A percentile compares a stretch with the other conserved stretches of the same genome.
These are phyloP conservation scores for Phytoseiulus persimilis DNA, from an alignment of 2,888 invertebrate genomes.

Conservation along the genomic window DNA sequence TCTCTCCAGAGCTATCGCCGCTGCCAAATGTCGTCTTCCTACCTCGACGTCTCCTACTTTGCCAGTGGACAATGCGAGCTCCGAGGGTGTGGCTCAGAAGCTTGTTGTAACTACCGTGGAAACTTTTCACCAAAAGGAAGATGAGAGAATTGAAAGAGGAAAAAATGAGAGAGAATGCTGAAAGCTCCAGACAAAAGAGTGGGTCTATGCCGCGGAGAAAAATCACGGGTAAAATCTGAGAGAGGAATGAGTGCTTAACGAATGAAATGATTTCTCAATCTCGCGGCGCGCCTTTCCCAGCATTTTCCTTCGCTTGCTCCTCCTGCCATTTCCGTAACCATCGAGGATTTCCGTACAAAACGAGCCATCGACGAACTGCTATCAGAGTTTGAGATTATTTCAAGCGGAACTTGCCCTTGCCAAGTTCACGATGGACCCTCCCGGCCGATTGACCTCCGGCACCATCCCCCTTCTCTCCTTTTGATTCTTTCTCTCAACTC, in stretches of 20 bases:
- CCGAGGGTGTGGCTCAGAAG: background rate
- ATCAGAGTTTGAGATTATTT: background rate
- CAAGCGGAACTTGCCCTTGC: background rate
- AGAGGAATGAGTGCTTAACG: background rate
- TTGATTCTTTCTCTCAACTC: background rate
- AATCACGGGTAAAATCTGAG: background rate
- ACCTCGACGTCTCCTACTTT: background rate
- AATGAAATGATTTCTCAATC: background rate
- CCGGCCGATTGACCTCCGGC: background rate
- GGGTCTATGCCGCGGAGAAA: background rate
- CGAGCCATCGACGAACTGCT: background rate
- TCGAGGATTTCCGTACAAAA: background rate
- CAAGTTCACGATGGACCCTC: background rate
- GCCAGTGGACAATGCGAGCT: background rate
- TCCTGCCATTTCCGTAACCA: background rate
- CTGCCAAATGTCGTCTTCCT: background rate
- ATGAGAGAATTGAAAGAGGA: background rate
- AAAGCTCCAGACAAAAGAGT: background rate
- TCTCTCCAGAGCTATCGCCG: background rate
- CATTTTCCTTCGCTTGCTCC: background rate
- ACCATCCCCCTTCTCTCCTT: background rate
- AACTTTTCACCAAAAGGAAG: background rate
- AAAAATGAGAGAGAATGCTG: too few species aligned
- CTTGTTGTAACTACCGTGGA: background rate
- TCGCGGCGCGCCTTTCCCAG: background rate